phyloP scores from a whole-genome alignment of 2,888 invertebrate species.

The Sympetrum striolatum region DNA sequence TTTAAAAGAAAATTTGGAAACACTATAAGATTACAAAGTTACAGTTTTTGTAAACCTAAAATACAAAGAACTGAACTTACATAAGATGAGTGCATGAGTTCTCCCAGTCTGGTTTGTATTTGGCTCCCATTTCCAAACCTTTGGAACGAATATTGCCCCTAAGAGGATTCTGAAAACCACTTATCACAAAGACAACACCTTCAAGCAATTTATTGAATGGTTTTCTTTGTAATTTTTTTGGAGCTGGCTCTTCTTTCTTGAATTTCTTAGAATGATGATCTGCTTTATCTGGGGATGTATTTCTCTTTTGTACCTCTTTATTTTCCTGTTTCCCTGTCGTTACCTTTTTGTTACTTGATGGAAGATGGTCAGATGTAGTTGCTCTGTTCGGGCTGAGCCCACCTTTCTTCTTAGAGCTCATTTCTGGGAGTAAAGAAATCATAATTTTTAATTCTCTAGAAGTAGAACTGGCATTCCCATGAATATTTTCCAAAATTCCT shows the following conservation, averaged over 20 bases:
- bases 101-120: slow-evolving; percentile 79
- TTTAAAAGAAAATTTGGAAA: slow-evolving; percentile 58
- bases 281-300: slow-evolving; percentile 48
- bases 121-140: slow-evolving; percentile 80
- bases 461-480: no score
- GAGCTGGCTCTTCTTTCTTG: slow-evolving; percentile 49
- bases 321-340: neutral
- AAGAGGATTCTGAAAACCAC: slow-evolving; percentile 86
- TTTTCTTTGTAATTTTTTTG: slow-evolving; percentile 53
- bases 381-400: neutral
- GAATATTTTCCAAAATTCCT: no score
- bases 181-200: slow-evolving; percentile 79
- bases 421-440: neutral
- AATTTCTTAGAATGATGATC: slow-evolving; percentile 53
- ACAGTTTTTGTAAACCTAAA: neutral
- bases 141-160: slow-evolving; percentile 71
- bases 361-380: neutral
- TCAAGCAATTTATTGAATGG: slow-evolving; percentile 68
- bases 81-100: slow-evolving; percentile 81
- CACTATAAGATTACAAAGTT: neutral
- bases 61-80: slow-evolving; percentile 62
- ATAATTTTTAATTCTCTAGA: no score
- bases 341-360: neutral
- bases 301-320: slow-evolving; percentile 47
- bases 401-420: neutral